Base-by-base conservation (phyloP, 2,797 vertebrate species). In the Epinephelus malabaricus region DNA sequence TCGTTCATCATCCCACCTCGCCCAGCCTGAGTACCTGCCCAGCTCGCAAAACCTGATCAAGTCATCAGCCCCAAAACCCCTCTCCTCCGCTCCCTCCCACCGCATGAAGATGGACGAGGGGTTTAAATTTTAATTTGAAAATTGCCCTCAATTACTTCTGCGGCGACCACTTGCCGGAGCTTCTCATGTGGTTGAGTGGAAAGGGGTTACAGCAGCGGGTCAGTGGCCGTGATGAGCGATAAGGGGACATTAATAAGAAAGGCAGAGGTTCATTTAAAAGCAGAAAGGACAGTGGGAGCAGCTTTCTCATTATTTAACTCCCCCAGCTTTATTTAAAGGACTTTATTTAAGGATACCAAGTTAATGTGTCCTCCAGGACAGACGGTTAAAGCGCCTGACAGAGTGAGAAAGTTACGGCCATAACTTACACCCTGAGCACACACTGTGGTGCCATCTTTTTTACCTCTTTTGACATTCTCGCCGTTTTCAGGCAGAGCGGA, bases 1-100 rank as follows among this genome's bases (percentile, higher is more conserved):
- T 96, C 95, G 96, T 98, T 97, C 97, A 98, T 98, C 98, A 98
- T 96, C 95, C 96, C 95, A 95, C 95, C 96, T 97, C 97, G 95
- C 95, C 84, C 76, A 95, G 95, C 94, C 89, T 34, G 93, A 94
- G 89, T 94, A 94, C 94, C 94, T 95, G 93, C 90, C 87, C 95
- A 81, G 93, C 94, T 95, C 94, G 88, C 96, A 96, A 96, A 97
- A 96, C 94, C 94, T 96, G 96, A 97, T 97, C 96, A 97, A 97
- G 97, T 97, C 96, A 97, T 97, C 95, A 95, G 82, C 81, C 85
- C 89, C 77, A 46, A 78, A 92, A 73, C 85, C 83, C 81, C 78
- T 74, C 84, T 76, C 87, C 76, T 62, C 77, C 51, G 10, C 89
- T 73, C 63, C 78, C 86, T 85, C 88, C 85, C 94, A 93, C 94